A percentile compares a stretch with the other conserved stretches of the same genome.
These are phyloP conservation scores for Antennarius maculatus DNA, from an alignment of 2,797 vertebrate species.

Conservation along the genomic window DNA sequence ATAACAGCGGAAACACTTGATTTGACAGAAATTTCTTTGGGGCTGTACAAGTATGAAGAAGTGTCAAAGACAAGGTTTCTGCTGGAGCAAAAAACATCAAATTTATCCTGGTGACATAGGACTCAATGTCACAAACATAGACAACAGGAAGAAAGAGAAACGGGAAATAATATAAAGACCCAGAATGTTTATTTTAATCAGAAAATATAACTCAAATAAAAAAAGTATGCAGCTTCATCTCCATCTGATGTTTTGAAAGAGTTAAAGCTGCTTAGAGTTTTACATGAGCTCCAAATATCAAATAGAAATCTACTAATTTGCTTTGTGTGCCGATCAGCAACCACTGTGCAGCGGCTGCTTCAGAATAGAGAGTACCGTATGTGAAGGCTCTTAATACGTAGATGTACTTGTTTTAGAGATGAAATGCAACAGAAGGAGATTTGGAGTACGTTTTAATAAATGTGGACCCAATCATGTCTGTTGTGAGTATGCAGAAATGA, in stretches of 20 bases:
- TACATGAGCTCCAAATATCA: too few relatives aligned
- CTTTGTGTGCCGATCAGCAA: not conserved
- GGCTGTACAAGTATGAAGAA: not conserved
- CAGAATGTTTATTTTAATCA: not conserved
- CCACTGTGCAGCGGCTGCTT: not conserved
- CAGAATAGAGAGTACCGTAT: not conserved
- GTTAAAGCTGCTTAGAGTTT: not conserved
- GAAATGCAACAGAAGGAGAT: not conserved
- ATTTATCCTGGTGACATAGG: too few relatives aligned
- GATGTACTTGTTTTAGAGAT: not conserved
- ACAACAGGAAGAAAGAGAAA: too few relatives aligned
- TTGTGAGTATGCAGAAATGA: conserved; percentile 3
- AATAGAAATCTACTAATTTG: conserved; percentile 1
- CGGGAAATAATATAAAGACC: not conserved
- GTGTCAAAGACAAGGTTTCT: too few relatives aligned
- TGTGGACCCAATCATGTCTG: not conserved
- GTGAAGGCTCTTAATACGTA: not conserved
- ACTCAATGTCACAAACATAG: too few relatives aligned
- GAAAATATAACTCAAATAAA: too few relatives aligned
- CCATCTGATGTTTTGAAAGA: not conserved
- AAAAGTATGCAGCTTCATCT: not conserved
- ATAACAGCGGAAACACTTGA: not conserved
- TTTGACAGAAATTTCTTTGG: not conserved
- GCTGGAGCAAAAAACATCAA: too few relatives aligned
- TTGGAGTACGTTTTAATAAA: conserved; percentile 1